These are phyloP conservation scores for Typhlomys cinereus DNA, from an alignment of 2,113 vertebrate species.

Conservation along the genomic window DNA sequence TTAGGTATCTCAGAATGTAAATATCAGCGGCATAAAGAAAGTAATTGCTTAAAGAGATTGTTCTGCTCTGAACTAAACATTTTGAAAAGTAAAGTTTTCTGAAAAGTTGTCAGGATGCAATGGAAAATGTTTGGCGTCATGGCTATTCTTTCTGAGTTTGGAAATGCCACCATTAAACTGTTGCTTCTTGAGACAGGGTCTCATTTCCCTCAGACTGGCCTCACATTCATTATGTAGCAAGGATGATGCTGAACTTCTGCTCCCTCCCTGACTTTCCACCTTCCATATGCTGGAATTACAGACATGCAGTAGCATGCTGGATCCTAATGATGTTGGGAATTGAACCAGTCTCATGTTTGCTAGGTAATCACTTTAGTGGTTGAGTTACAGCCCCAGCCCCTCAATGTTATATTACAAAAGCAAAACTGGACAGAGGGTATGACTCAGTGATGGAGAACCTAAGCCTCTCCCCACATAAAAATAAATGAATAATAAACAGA, in stretches of 20 bases:
- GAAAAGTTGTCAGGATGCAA: slow-evolving; percentile 1
- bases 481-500: neutral
- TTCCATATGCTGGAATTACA: neutral
- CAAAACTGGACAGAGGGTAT: neutral
- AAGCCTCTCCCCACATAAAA: neutral
- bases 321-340: neutral
- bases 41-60: neutral
- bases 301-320: too few species aligned
- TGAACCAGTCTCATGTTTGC: too few species aligned
- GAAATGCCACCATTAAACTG: neutral
- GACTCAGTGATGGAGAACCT: neutral
- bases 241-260: neutral
- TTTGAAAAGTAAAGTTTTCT: slow-evolving; percentile 13
- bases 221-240: neutral
- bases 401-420: slow-evolving; percentile 20
- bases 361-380: neutral
- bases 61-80: neutral
- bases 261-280: neutral
- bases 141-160: neutral
- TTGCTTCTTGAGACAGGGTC: neutral
- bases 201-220: neutral
- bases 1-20: neutral
- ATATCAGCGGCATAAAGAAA: neutral
- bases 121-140: neutral
- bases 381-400: neutral